These are phyloP conservation scores for Clivina fossor DNA, from an alignment of 2,888 invertebrate genomes.

Conservation along the genomic window DNA sequence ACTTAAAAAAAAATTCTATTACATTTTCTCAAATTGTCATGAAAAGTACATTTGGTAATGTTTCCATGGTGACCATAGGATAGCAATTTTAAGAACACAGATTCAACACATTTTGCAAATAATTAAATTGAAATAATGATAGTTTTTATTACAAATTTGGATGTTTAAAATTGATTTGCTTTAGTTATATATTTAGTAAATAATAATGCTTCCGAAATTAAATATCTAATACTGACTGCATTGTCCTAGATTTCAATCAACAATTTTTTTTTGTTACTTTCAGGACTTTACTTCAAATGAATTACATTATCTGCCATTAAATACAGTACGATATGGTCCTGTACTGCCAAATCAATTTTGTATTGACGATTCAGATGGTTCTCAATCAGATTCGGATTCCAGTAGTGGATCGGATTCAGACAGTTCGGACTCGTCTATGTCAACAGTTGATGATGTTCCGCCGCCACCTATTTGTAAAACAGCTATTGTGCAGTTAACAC, in stretches of 20 bases:
- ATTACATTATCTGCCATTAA: slow-evolving; percentile 89
- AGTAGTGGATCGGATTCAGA: slow-evolving; percentile 53
- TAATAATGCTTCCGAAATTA: too few relatives aligned
- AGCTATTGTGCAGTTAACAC: slow-evolving; percentile 25
- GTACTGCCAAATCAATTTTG: slow-evolving; percentile 55
- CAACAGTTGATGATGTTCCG: slow-evolving; percentile 36
- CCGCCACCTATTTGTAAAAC: slow-evolving; percentile 18
- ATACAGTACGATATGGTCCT: slow-evolving; percentile 77
- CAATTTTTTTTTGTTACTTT: slow-evolving; percentile 37
- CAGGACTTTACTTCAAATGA: slow-evolving; percentile 75
- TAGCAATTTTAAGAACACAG: too few relatives aligned
- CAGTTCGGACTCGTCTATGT: slow-evolving; percentile 45
- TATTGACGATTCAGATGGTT: slow-evolving; percentile 58
- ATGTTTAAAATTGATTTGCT: too few relatives aligned
- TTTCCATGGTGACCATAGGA: too few relatives aligned
- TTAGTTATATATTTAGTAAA: too few relatives aligned
- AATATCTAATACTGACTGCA: not conserved
- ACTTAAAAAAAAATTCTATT: too few relatives aligned
- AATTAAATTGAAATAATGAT: too few relatives aligned
- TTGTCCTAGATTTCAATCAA: too few relatives aligned
- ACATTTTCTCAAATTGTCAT: too few relatives aligned
- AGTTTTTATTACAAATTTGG: too few relatives aligned
- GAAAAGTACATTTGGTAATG: too few relatives aligned
- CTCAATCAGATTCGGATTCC: slow-evolving; percentile 55
- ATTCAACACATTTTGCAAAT: too few relatives aligned